Percentiles rank a stretch among this genome's conserved stretches.
phyloP scores from a whole-genome alignment of 2,797 vertebrate species.

The Lepilemur ruficaudatus region DNA sequence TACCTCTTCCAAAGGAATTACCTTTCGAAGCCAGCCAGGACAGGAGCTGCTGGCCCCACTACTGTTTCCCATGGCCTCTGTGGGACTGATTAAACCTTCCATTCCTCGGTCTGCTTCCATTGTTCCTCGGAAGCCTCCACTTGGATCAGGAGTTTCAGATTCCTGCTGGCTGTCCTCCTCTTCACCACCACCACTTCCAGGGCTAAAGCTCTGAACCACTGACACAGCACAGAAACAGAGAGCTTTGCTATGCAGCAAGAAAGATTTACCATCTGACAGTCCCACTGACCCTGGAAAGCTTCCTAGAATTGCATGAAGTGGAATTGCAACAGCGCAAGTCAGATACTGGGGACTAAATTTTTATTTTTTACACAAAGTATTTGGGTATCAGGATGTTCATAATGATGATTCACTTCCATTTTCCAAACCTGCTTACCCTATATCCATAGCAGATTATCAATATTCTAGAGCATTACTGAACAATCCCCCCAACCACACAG shows the following conservation, averaged over 20 bases:
- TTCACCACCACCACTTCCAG: slow-evolving; percentile 83
- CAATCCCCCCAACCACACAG: background rate
- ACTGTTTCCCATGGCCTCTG: slow-evolving; percentile 85
- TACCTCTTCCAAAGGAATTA: slow-evolving; percentile 74
- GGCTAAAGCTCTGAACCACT: slow-evolving; percentile 90
- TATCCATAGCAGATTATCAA: background rate
- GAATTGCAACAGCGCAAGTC: background rate
- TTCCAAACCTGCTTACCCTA: background rate
- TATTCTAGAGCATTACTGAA: background rate
- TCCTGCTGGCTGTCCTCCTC: slow-evolving; percentile 91
- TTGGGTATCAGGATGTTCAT: background rate
- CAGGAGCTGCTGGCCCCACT: slow-evolving; percentile 94
- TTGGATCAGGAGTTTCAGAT: slow-evolving; percentile 90
- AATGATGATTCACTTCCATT: background rate
- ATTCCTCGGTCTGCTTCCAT: slow-evolving; percentile 92
- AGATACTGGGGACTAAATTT: slow-evolving; percentile 14
- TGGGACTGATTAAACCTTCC: slow-evolving; percentile 86
- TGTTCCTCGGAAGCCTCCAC: slow-evolving; percentile 93
- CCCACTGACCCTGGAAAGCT: background rate
- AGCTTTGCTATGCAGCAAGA: slow-evolving; percentile 8
- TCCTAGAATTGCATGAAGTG: background rate
- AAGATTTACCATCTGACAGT: background rate
- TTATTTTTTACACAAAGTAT: background rate
- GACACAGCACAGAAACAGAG: slow-evolving; percentile 50
- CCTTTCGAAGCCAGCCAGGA: slow-evolving; percentile 96